A percentile compares a stretch with the other conserved stretches of the same genome.
These are phyloP conservation scores for Anolis sagrei DNA, from an alignment of 2,113 vertebrate species.

Conservation along the genomic window DNA sequence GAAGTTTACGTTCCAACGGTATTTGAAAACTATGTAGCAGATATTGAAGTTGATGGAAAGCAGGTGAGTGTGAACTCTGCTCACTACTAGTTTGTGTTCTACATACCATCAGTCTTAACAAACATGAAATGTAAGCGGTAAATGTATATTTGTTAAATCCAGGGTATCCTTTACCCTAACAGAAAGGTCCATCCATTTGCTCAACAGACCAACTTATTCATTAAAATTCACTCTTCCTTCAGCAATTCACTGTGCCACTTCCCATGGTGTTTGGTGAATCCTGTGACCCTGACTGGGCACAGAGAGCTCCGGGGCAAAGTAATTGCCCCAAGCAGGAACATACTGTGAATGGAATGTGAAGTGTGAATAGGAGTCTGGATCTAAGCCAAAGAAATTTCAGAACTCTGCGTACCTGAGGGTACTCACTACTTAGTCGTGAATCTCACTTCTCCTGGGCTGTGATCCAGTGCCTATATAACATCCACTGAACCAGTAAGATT, in stretches of 20 bases:
- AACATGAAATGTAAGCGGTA: background rate
- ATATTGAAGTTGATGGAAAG: constrained; percentile 97
- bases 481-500: background rate
- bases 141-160: too few species aligned
- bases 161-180: too few species aligned
- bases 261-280: background rate
- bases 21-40: constrained; percentile 98
- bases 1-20: constrained; percentile 98
- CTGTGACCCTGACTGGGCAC: background rate
- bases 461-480: too few species aligned
- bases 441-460: background rate
- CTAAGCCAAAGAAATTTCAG: background rate
- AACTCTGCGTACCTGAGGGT: background rate
- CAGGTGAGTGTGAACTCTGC: constrained; percentile 81
- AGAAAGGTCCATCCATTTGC: too few species aligned
- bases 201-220: too few species aligned
- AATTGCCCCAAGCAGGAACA: background rate
- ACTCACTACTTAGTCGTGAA: background rate
- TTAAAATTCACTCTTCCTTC: background rate
- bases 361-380: background rate
- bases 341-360: background rate
- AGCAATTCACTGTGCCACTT: background rate
- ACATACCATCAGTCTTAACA: background rate
- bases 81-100: constrained; percentile 16
- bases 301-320: background rate